phyloP scores from a whole-genome alignment of 2,888 invertebrate genomes.

The Athalia cordata region DNA sequence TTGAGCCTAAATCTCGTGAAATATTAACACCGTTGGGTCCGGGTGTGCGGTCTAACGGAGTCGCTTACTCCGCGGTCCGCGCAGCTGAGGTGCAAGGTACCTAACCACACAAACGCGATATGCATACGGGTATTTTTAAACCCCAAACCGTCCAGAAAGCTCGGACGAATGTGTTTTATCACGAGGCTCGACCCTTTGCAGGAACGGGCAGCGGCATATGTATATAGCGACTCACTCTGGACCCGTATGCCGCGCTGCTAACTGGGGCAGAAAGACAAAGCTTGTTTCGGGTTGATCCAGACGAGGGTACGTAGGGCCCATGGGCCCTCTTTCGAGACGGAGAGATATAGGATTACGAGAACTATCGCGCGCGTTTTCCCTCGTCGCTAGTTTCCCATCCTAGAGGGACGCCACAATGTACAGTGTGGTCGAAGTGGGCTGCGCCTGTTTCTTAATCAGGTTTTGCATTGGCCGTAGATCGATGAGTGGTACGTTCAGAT shows the following conservation, averaged over 20 bases:
- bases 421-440: not conserved
- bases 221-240: constrained; percentile 48
- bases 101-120: constrained; percentile 3
- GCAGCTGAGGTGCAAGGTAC: not conserved
- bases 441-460: constrained; percentile 25
- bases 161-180: constrained; percentile 69
- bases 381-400: constrained; percentile 26
- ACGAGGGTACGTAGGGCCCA: constrained; percentile 30
- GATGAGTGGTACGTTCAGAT: too few species aligned
- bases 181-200: constrained; percentile 61
- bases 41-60: not conserved
- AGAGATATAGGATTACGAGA: constrained; percentile 32
- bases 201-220: constrained; percentile 46
- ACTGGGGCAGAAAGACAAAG: constrained; percentile 70
- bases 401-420: not conserved
- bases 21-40: constrained; percentile 40
- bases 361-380: constrained; percentile 35
- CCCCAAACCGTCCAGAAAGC: constrained; percentile 56
- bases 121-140: constrained; percentile 66
- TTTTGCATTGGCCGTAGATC: not conserved
- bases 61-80: not conserved
- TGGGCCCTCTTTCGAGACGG: constrained; percentile 35
- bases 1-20: constrained; percentile 43
- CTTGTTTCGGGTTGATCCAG: constrained; percentile 51
- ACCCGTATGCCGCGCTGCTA: constrained; percentile 60